Conservation (phyloP, 2,113 vertebrate species). For the Caranx melampygus region DNA sequence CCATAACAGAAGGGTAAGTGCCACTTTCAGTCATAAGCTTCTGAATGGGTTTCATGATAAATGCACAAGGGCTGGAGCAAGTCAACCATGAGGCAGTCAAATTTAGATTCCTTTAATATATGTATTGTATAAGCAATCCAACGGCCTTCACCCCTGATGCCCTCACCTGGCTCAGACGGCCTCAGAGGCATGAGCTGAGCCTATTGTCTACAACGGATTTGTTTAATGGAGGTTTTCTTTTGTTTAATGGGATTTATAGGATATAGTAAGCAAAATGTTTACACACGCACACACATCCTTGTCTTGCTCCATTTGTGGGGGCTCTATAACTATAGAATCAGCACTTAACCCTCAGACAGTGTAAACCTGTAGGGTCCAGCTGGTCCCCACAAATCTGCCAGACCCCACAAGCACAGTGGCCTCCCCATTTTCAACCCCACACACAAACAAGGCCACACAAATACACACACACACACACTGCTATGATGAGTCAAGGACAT, state of each 20-base stretch:
- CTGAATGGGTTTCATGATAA: constrained; percentile 41
- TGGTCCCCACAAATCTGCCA: no score
- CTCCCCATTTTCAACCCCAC: no score
- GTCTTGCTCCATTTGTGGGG: no score
- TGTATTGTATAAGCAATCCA: constrained; percentile 48
- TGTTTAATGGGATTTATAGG: constrained; percentile 37
- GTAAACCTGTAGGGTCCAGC: no score
- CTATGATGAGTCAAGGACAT: constrained; percentile 69
- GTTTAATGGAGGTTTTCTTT: constrained; percentile 10
- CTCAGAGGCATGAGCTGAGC: constrained; percentile 40
- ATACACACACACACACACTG: constrained; percentile 3
- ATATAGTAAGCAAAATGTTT: neutral
- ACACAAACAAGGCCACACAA: neutral
- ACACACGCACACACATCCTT: constrained; percentile 7
- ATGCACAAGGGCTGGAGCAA: constrained; percentile 17
- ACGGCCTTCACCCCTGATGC: constrained; percentile 41
- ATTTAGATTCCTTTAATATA: constrained; percentile 57
- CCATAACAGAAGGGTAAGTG: constrained; percentile 23
- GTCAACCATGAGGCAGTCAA: constrained; percentile 48
- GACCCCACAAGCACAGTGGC: no score
- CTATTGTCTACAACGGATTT: constrained; percentile 30
- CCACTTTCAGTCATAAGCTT: constrained; percentile 49
- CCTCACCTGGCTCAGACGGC: constrained; percentile 25
- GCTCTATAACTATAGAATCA: no score
- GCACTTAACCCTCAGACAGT: no score